phyloP scores from a whole-genome alignment of 2,113 vertebrate species.

The Myanophis thanlyinensis region DNA sequence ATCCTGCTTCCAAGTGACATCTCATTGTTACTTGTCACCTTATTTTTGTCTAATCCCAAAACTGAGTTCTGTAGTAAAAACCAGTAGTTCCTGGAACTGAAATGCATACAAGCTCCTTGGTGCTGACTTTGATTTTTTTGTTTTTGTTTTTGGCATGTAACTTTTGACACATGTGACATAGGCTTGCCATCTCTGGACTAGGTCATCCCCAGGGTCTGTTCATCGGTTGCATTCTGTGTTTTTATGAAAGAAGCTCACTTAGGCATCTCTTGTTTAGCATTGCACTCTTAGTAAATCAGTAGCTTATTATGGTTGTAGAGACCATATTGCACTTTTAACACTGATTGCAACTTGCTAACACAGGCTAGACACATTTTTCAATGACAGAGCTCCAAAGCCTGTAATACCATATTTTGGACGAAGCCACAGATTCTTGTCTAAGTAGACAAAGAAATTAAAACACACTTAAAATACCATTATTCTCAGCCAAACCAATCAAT shows the following conservation, averaged over 20 bases:
- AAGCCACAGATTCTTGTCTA: not conserved
- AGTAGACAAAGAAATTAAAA: not conserved
- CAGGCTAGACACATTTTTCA: not conserved
- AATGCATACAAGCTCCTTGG: not conserved
- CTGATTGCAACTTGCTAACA: not conserved
- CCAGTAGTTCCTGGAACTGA: not conserved
- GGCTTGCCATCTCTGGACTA: not conserved
- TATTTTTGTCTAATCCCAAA: not conserved
- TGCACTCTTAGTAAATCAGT: not conserved
- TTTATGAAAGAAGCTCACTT: not conserved
- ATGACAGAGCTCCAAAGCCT: not conserved
- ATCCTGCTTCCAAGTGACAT: conserved; percentile 26
- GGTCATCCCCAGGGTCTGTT: not conserved
- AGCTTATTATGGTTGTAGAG: not conserved
- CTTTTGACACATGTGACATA: too few species aligned
- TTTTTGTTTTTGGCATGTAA: not conserved
- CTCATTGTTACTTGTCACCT: not conserved
- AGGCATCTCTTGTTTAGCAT: not conserved
- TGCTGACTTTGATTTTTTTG: not conserved
- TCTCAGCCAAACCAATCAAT: not conserved
- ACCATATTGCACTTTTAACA: not conserved
- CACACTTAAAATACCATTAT: not conserved
- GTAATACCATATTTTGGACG: not conserved
- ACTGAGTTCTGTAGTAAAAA: not conserved
- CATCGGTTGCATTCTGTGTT: not conserved